Evolutionary conservation across 2,113 vertebrate genomes (phyloP).

Genomic region (Pangasianodon gigas): DNA sequence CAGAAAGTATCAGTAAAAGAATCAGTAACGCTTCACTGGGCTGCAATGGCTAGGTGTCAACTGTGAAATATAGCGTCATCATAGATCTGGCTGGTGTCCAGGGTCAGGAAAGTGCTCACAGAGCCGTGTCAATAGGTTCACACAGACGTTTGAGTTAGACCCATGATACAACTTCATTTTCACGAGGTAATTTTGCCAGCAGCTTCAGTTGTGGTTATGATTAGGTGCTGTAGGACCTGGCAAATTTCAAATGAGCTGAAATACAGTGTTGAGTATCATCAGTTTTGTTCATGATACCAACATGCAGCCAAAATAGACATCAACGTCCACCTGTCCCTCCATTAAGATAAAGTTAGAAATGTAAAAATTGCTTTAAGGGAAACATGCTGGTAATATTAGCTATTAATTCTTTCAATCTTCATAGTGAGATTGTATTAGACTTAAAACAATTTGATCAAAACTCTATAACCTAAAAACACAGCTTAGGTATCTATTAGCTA

Average conservation of each 20-base stretch:
- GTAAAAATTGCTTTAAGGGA: background rate
- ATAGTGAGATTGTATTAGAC: background rate
- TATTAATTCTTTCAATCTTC: background rate
- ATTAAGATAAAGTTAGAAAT: background rate
- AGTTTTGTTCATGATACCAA: background rate
- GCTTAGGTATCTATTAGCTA: background rate
- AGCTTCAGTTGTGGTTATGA: background rate
- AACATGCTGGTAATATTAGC: background rate
- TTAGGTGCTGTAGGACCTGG: background rate
- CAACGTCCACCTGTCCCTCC: background rate
- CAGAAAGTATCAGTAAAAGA: background rate
- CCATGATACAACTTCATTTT: background rate
- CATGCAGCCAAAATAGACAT: background rate
- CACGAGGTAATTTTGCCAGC: background rate
- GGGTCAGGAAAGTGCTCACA: background rate
- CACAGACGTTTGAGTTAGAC: background rate
- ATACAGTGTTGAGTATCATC: background rate
- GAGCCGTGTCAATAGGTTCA: background rate
- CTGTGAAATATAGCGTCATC: conserved; percentile 20
- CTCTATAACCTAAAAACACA: background rate
- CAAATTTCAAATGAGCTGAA: background rate
- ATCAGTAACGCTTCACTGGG: background rate
- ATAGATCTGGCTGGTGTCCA: background rate
- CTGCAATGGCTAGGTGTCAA: background rate
- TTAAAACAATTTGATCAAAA: background rate